phyloP scores from a whole-genome alignment of 2,888 invertebrate species.

The Erebia aethiops region DNA sequence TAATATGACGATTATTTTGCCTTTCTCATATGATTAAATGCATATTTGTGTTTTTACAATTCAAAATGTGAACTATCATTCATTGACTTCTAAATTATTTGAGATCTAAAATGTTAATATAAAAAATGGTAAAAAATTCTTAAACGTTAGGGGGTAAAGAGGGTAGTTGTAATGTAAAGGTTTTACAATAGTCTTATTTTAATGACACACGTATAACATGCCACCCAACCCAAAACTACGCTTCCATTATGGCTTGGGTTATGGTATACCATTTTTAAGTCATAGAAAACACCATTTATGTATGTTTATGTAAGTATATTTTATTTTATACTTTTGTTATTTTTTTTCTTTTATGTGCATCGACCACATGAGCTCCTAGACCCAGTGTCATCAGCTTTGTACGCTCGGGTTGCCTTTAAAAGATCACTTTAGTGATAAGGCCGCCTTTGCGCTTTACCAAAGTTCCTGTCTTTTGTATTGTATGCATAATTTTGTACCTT shows the following conservation, averaged over 20 bases:
- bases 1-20: slow-evolving; percentile 38
- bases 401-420: too few relatives aligned
- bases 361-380: too few relatives aligned
- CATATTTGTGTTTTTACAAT: slow-evolving; percentile 28
- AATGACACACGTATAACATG: background rate
- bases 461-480: too few relatives aligned
- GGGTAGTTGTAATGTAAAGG: background rate
- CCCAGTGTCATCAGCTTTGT: too few relatives aligned
- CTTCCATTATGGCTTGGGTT: background rate
- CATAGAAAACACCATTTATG: too few relatives aligned
- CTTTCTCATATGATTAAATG: slow-evolving; percentile 58
- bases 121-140: background rate
- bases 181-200: background rate
- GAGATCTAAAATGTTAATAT: background rate
- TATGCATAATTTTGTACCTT: too few relatives aligned
- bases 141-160: background rate
- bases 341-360: too few relatives aligned
- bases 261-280: too few relatives aligned
- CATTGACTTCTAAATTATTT: slow-evolving; percentile 54
- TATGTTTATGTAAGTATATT: too few relatives aligned
- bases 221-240: background rate
- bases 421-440: too few relatives aligned
- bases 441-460: too few relatives aligned
- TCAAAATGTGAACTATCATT: slow-evolving; percentile 42
- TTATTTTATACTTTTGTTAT: too few relatives aligned